Conservation (phyloP, 2,888 invertebrate species). For the Ectemnius lituratus region DNA sequence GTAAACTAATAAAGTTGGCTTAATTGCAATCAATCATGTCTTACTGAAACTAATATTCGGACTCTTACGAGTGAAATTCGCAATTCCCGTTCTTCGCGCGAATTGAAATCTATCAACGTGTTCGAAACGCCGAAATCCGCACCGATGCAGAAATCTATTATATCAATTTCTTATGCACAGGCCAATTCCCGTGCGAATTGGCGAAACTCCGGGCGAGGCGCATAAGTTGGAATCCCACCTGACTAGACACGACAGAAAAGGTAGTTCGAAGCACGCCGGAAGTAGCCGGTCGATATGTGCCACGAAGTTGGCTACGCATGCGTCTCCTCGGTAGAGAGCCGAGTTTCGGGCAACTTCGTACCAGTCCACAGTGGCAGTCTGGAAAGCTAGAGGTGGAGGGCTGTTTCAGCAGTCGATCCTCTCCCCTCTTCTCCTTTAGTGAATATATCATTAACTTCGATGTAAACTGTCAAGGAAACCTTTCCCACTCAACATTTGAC, state of each 20-base stretch:
- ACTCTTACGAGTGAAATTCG: no score
- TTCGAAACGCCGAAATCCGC: no score
- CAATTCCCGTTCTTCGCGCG: no score
- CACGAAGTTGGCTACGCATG: constrained; percentile 59
- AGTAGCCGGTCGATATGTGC: constrained; percentile 52
- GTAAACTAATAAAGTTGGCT: no score
- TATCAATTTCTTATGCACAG: no score
- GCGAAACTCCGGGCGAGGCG: background rate
- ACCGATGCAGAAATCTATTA: no score
- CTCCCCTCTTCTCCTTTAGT: constrained; percentile 14
- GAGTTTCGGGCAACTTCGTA: constrained; percentile 51
- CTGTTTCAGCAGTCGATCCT: constrained; percentile 25
- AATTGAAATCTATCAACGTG: no score
- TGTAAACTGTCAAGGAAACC: constrained; percentile 41
- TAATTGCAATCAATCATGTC: no score
- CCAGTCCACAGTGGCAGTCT: constrained; percentile 63
- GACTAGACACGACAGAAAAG: no score
- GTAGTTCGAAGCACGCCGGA: constrained; percentile 42
- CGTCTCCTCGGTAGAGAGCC: constrained; percentile 31
- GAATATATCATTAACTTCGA: constrained; percentile 25
- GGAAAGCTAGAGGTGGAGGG: constrained; percentile 38
- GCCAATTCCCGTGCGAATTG: no score
- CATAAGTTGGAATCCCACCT: no score
- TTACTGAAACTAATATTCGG: no score
- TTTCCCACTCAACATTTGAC: constrained; percentile 12